Percentiles rank a stretch among this genome's conserved stretches.
phyloP scores from a whole-genome alignment of 2,113 vertebrate genomes.

The Chaetops frenatus region DNA sequence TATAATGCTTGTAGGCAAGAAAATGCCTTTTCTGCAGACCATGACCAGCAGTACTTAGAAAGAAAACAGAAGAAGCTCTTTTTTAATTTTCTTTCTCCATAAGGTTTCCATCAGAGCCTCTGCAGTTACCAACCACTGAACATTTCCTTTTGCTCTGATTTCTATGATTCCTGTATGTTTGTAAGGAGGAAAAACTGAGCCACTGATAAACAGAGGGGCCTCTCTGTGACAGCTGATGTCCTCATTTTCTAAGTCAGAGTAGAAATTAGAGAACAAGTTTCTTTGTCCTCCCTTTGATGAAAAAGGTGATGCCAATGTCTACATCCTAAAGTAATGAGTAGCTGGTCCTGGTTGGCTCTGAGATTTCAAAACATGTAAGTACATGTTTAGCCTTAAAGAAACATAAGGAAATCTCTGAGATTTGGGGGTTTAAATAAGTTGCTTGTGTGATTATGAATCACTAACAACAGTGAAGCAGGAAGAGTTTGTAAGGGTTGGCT shows the following conservation, averaged over 20 bases:
- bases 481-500: not conserved
- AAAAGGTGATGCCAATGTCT: not conserved
- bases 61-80: not conserved
- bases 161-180: not conserved
- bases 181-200: not conserved
- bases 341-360: not conserved
- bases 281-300: not conserved
- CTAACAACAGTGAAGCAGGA: not conserved
- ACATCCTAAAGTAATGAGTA: not conserved
- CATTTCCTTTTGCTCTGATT: not conserved
- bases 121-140: not conserved
- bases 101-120: not conserved
- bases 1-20: not conserved
- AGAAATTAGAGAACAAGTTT: not conserved
- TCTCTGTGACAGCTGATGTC: not conserved
- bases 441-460: not conserved
- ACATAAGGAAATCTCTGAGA: not conserved
- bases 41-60: not conserved
- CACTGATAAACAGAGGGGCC: not conserved
- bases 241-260: not conserved
- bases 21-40: not conserved
- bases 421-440: not conserved
- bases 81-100: not conserved
- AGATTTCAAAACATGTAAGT: not conserved
- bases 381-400: not conserved